Evolutionary conservation across 2,113 vertebrate species (phyloP), one percentile per base, ranked within the genome.

Genomic region (Eptesicus fuscus): DNA sequence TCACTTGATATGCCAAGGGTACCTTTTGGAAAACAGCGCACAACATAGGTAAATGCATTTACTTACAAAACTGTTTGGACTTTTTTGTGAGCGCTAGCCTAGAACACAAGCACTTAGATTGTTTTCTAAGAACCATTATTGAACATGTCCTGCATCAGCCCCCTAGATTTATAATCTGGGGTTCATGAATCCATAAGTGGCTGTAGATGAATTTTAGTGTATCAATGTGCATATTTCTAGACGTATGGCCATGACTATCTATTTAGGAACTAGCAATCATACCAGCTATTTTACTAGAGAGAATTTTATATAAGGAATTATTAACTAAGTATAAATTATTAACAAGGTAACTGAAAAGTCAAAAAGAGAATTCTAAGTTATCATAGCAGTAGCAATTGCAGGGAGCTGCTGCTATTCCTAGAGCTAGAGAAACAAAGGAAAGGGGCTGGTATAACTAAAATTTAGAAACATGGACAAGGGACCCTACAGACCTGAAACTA

Each of bases 1-100:
- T 96, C 28, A 88, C 61, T 94, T 63, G 73, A 93, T 95, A 89
- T 93, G 53, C 78, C 78, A 95, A 49, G 85, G 51, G 22, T 35
- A 61, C 40, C 11, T 80, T 84, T 94, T 13, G 51, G 51, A 37
- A 80, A 89, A 77, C 1, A 51, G 49, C n/a, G 47, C 22, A 61
- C 17, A 63, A 28, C 16, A 65, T 23, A 69, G 30, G n/a, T 23
- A 71, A 70, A 88, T 28, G 9, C 23, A 1, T 80, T 53, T 93
- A 53, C 22, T 84, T 67, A 83, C 17, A 90, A 83, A 86, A 88
- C 16, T 56, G 17, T 61, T 51, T n/a, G 44, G 40, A 37, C 23
- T 30, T 56, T 69, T 83, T 28, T 9, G 67, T 51, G 59, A 88
- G 44, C 25, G 30, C 67, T 37, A 86, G 59, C n/a, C 51, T 82